Conservation (phyloP, 2,113 vertebrate species). For the Siphamia tubifer region DNA sequence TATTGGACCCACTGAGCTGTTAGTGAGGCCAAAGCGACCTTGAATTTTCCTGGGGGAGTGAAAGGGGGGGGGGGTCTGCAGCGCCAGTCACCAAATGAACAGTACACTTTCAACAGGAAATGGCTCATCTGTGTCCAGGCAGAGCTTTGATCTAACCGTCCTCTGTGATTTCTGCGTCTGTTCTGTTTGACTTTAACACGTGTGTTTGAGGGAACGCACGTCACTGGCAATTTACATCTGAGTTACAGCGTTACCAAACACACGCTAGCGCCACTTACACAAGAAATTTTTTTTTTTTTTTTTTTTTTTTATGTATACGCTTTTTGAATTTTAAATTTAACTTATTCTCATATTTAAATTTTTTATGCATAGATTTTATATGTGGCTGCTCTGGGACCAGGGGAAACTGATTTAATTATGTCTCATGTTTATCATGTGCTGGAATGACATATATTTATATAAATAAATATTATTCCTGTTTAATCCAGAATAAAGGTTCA, state of each 20-base stretch:
- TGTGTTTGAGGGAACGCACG: conserved; percentile 41
- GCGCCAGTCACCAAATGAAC: conserved; percentile 53
- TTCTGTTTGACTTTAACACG: conserved; percentile 46
- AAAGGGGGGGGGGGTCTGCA: neutral
- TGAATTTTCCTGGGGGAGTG: conserved; percentile 18
- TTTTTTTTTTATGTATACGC: no score
- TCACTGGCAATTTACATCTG: conserved; percentile 53
- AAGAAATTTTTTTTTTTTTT: no score
- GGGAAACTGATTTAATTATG: no score
- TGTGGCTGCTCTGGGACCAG: no score
- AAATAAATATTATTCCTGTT: no score
- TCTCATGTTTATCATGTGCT: no score
- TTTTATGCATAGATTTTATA: no score
- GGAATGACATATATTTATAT: no score
- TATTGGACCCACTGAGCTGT: conserved; percentile 8
- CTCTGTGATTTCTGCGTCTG: conserved; percentile 46
- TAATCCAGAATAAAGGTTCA: no score
- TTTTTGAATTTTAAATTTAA: no score
- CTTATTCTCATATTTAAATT: no score
- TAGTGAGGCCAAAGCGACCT: conserved; percentile 28
- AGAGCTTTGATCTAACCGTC: conserved; percentile 64
- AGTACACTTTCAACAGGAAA: conserved; percentile 53
- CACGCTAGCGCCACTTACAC: no score
- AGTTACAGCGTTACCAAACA: neutral
- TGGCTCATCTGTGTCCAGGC: conserved; percentile 51